phyloP scores from a whole-genome alignment of 2,113 vertebrate species.

The Myrmecobius fasciatus region DNA sequence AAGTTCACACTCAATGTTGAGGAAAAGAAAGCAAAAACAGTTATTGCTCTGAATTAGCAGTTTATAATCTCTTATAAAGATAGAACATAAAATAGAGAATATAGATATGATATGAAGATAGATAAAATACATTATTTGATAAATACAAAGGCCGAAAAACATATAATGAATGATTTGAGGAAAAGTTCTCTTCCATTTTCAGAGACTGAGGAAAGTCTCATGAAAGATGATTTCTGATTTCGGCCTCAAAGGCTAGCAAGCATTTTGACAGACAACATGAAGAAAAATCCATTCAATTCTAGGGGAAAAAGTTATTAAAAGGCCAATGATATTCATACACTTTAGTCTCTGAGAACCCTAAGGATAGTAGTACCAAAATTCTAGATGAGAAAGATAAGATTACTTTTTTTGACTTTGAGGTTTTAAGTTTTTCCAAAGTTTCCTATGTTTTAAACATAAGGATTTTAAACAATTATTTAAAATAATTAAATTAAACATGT shows the following conservation, averaged over 20 bases:
- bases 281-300: neutral
- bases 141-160: neutral
- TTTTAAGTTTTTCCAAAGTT: neutral
- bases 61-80: neutral
- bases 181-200: neutral
- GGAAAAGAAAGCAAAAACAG: neutral
- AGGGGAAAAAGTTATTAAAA: neutral
- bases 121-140: neutral
- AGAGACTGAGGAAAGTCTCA: neutral
- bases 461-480: constrained; percentile 6
- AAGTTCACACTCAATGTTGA: neutral
- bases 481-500: constrained; percentile 2
- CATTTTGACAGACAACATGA: neutral
- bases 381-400: neutral
- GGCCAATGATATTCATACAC: neutral
- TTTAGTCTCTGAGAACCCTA: neutral
- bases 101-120: neutral
- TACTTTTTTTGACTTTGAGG: neutral
- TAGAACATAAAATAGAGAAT: neutral
- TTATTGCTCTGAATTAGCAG: neutral
- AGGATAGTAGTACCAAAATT: neutral
- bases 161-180: neutral
- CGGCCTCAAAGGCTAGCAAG: neutral
- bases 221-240: neutral
- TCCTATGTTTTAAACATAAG: constrained; percentile 38